These are phyloP conservation scores for Pristis pectinata DNA, from an alignment of 2,797 vertebrate genomes.

Conservation along the genomic window DNA sequence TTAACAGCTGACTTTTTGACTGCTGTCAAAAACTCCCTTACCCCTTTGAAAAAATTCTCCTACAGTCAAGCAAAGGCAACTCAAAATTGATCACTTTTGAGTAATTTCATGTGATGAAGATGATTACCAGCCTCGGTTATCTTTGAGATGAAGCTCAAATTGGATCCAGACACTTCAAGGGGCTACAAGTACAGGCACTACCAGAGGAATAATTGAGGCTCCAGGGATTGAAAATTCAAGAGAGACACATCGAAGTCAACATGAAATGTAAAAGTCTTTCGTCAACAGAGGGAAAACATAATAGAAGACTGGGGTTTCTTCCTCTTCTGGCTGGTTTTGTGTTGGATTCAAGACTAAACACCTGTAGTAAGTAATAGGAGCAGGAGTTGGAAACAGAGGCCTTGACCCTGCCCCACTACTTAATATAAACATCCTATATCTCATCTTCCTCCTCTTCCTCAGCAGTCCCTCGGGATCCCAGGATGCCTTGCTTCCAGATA, in stretches of 20 bases:
- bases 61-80: neutral
- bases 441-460: too few relatives aligned
- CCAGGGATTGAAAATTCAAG: neutral
- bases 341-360: neutral
- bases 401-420: too few relatives aligned
- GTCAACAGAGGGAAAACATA: neutral
- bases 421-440: too few relatives aligned
- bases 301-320: neutral
- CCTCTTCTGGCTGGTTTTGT: neutral
- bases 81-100: neutral
- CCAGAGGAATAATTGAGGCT: neutral
- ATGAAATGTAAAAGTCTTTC: neutral
- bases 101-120: neutral
- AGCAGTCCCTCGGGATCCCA: too few relatives aligned
- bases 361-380: too few relatives aligned
- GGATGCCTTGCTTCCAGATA: too few relatives aligned
- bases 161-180: neutral
- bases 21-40: neutral
- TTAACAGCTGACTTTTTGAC: too few relatives aligned
- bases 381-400: too few relatives aligned
- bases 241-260: neutral
- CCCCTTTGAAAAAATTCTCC: neutral
- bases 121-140: constrained; percentile 3
- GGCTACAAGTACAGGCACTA: neutral
- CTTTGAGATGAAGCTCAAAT: constrained; percentile 14